Percentiles rank a stretch among this genome's conserved stretches.
Evolutionary conservation across 2,797 vertebrate species (phyloP).

Genomic region (Poeciliopsis gracilis): DNA sequence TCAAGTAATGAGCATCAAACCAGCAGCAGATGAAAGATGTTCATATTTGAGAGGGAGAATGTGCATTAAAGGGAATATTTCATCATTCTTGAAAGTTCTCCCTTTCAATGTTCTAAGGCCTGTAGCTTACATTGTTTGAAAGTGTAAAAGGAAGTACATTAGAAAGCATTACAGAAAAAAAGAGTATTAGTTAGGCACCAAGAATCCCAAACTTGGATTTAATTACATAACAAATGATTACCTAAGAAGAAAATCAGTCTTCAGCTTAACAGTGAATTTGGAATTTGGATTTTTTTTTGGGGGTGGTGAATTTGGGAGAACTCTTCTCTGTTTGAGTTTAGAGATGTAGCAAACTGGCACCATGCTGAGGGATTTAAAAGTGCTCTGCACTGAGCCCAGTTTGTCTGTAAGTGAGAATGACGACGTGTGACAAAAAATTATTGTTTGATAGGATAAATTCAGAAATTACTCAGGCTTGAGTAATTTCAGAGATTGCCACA

Average conservation of each 20-base stretch:
- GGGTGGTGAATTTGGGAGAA: too few relatives aligned
- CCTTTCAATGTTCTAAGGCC: not conserved
- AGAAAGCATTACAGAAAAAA: not conserved
- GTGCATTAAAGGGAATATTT: not conserved
- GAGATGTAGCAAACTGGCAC: not conserved
- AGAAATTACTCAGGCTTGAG: not conserved
- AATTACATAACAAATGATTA: not conserved
- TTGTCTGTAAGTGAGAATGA: not conserved
- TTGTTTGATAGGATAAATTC: not conserved
- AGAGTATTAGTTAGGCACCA: not conserved
- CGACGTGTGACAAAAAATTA: not conserved
- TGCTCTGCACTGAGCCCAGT: not conserved
- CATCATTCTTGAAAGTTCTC: not conserved
- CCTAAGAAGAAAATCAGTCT: not conserved
- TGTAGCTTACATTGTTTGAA: not conserved
- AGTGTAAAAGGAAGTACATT: not conserved
- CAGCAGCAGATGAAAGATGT: not conserved
- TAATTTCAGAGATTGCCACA: too few relatives aligned
- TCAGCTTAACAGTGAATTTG: not conserved
- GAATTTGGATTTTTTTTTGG: too few relatives aligned
- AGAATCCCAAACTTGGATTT: not conserved
- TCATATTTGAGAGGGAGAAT: not conserved
- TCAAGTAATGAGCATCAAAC: not conserved
- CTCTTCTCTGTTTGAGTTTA: not conserved
- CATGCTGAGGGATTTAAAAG: not conserved